phyloP scores from a whole-genome alignment of 2,797 vertebrate genomes.

The Triplophysa bombifrons region DNA sequence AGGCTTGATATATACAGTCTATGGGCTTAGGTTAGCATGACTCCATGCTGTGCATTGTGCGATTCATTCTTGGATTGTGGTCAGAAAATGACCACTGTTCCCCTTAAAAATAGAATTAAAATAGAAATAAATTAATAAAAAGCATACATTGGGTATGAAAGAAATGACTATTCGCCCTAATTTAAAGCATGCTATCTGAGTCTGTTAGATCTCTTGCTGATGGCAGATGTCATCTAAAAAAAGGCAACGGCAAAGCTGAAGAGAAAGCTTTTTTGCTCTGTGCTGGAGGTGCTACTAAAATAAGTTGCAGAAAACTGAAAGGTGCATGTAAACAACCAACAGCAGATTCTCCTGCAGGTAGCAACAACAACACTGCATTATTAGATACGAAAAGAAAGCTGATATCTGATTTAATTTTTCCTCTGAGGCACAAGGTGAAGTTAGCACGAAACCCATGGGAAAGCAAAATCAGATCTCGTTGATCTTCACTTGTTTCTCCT shows the following conservation, averaged over 20 bases:
- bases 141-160: constrained; percentile 12
- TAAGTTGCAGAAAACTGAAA: constrained; percentile 3
- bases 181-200: constrained; percentile 10
- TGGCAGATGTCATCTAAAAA: constrained; percentile 26
- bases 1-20: constrained; percentile 19
- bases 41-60: constrained; percentile 25
- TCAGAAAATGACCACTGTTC: constrained; percentile 13
- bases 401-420: constrained; percentile 4
- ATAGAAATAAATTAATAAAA: no score
- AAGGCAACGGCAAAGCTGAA: not conserved
- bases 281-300: not conserved
- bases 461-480: not conserved
- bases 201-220: constrained; percentile 29
- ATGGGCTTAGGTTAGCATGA: constrained; percentile 23
- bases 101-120: not conserved
- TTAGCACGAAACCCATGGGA: constrained; percentile 4
- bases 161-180: not conserved
- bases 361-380: constrained; percentile 6
- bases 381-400: constrained; percentile 19
- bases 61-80: constrained; percentile 19
- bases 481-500: not conserved
- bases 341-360: constrained; percentile 3
- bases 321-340: constrained; percentile 16
- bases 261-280: not conserved
- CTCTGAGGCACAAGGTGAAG: constrained; percentile 10